Evolutionary conservation across 2,797 vertebrate genomes (phyloP), one percentile per base, ranked within the genome.

Genomic region (Petrocephalus schoutedeni): DNA sequence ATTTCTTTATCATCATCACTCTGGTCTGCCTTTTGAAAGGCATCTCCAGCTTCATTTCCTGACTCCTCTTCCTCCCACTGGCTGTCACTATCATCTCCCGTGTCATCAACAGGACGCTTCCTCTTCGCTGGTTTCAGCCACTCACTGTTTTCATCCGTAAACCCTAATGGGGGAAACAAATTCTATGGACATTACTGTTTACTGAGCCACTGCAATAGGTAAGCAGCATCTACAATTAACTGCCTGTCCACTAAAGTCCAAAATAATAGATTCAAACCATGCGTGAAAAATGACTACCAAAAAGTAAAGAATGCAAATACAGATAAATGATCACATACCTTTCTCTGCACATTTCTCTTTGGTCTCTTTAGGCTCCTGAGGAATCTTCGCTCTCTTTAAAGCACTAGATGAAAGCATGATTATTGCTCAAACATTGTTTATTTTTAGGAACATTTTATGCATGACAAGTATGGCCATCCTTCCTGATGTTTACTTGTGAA

Each of bases 111-210:
- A 87, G 91, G 92, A 88, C 94, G 95, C 93, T 97, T 97, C 90
- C 92, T 94, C 91, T 9, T 90, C 61, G 16, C 90, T 89, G 82
- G 90, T 86, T 28, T 86, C 90, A 0, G 49, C 80, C 80, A 83
- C n/a, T 54, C 7, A 49, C 94, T 96, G 93, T 96, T 96, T 82
- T 96, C 96, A 90, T 96, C 96, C n/a, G 94, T 94, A 91, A 95
- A 96, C 86, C 95, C 96, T 96, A 90, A 6, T 36, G 67, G 85
- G 9, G 45, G 7, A 89, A 16, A 88, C 45, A 71, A 64, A 83
- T 77, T 58, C 84, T 41, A 71, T 8, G 85, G 45, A 83, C n/a
- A n/a, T 51, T 28, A 51, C 51, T 28, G 45, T 83, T 28, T 12
- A 54, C 36, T 51, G n/a, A 14, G 16, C 45, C 23, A 77, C 41